These are phyloP conservation scores for Chorisops tibialis DNA, from an alignment of 2,888 invertebrate genomes.

Conservation along the genomic window DNA sequence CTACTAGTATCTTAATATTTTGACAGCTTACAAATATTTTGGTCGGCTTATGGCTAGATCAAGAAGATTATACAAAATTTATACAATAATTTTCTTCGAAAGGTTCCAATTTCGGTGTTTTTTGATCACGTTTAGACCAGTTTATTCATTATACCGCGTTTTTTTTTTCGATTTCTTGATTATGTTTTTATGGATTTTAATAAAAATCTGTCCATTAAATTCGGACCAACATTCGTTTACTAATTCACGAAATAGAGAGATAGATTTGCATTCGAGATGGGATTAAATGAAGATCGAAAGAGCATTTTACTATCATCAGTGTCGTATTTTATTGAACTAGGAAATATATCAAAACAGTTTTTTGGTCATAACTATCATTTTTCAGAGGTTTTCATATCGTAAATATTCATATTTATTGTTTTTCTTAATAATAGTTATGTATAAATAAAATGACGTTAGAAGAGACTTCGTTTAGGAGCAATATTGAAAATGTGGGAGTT, in stretches of 20 bases:
- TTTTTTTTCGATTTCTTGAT: neutral
- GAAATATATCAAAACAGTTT: neutral
- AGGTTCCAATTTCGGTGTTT: neutral
- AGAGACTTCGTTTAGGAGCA: too few relatives aligned
- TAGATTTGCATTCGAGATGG: constrained; percentile 8
- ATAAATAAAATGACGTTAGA: too few relatives aligned
- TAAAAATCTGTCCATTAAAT: constrained; percentile 14
- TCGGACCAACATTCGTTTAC: constrained; percentile 9
- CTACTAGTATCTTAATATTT: constrained; percentile 21
- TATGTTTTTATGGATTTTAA: constrained; percentile 4
- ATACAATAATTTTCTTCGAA: neutral
- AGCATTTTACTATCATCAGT: constrained; percentile 9
- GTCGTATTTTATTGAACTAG: constrained; percentile 9
- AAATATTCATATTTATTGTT: too few relatives aligned
- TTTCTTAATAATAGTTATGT: too few relatives aligned
- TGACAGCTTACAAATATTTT: constrained; percentile 26
- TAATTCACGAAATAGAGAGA: neutral
- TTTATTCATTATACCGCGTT: neutral
- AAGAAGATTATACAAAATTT: constrained; percentile 15
- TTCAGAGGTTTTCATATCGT: too few relatives aligned
- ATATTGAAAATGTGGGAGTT: too few relatives aligned
- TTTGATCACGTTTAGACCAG: neutral
- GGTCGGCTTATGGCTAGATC: constrained; percentile 15
- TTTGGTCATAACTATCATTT: too few relatives aligned
- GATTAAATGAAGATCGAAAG: neutral